Conservation (phyloP, 2,797 vertebrate species). For the Eutrigla gurnardus region DNA sequence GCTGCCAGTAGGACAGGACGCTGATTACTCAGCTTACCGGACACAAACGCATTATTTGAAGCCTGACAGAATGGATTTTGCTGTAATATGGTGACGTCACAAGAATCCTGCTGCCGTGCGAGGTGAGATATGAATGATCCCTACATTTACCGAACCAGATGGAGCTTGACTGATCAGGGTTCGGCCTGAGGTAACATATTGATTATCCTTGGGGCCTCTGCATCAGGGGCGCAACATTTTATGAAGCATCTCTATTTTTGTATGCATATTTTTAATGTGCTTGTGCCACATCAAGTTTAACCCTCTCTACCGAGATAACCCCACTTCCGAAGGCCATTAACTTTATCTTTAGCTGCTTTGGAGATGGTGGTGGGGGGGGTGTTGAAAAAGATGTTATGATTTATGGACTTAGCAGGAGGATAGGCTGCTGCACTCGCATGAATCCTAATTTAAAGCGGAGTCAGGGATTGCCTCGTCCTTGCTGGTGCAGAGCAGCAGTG, state of each 20-base stretch:
- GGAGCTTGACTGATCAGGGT: slow-evolving; percentile 17
- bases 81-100: no score
- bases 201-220: slow-evolving; percentile 1
- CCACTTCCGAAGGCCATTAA: slow-evolving; percentile 66
- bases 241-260: slow-evolving; percentile 2
- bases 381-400: slow-evolving; percentile 73
- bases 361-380: slow-evolving; percentile 38
- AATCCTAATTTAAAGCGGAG: slow-evolving; percentile 72
- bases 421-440: slow-evolving; percentile 52
- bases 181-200: slow-evolving; percentile 14
- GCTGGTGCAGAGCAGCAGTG: slow-evolving; percentile 50
- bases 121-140: background rate
- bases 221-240: slow-evolving; percentile 19
- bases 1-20: no score
- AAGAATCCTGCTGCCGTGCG: background rate
- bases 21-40: no score
- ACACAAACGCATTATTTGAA: no score
- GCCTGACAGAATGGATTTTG: no score
- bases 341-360: slow-evolving; percentile 64
- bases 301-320: slow-evolving; percentile 55
- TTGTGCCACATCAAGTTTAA: slow-evolving; percentile 36
- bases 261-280: slow-evolving; percentile 14
- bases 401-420: slow-evolving; percentile 67
- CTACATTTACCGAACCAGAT: background rate
- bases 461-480: slow-evolving; percentile 46